Conservation (phyloP, 2,113 vertebrate species). For the Vanacampus margaritifer region DNA sequence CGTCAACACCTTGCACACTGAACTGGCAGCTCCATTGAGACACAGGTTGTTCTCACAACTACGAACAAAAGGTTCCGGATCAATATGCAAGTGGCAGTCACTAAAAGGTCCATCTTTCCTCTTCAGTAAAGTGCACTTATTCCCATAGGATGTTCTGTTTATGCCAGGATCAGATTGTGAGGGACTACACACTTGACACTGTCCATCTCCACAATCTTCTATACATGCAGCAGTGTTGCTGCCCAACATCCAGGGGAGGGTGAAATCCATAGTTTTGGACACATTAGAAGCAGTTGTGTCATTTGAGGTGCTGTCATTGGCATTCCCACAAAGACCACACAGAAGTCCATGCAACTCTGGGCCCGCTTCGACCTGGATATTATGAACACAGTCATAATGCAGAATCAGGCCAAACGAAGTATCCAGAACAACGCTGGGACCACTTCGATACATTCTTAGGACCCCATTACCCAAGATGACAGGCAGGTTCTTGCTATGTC, state of each 20-base stretch:
- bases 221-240: constrained; percentile 13
- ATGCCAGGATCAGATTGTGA: not conserved
- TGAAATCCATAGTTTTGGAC: constrained; percentile 16
- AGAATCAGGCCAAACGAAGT: constrained; percentile 57
- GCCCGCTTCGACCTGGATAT: constrained; percentile 40
- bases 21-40: constrained; percentile 13
- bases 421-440: constrained; percentile 36
- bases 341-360: constrained; percentile 52
- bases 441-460: constrained; percentile 44
- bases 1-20: constrained; percentile 37
- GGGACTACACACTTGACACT: constrained; percentile 39
- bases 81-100: constrained; percentile 31
- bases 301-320: constrained; percentile 30
- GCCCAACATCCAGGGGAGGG: constrained; percentile 53
- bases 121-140: constrained; percentile 16
- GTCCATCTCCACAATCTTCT: constrained; percentile 8
- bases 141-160: constrained; percentile 3
- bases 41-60: constrained; percentile 44
- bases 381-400: constrained; percentile 57
- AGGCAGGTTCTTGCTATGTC: constrained; percentile 24
- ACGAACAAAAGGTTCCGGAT: constrained; percentile 33
- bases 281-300: constrained; percentile 24
- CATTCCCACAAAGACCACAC: constrained; percentile 73
- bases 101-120: constrained; percentile 23
- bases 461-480: not conserved